These are phyloP conservation scores for Candoia aspera DNA, from an alignment of 2,113 vertebrate species.

Conservation along the genomic window DNA sequence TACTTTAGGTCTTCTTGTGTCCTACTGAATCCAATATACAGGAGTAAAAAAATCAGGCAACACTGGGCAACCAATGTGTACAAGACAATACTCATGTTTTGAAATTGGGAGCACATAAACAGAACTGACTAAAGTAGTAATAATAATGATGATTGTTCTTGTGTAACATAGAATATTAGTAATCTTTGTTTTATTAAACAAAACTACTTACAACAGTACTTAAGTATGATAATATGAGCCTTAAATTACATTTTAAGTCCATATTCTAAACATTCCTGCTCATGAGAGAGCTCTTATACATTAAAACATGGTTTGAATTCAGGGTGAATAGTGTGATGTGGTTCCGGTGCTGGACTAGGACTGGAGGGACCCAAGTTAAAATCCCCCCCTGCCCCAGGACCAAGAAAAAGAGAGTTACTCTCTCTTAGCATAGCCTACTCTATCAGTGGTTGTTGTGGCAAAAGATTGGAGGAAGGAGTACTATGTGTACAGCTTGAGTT, in stretches of 20 bases:
- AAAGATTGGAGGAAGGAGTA: not conserved
- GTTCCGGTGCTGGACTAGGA: not conserved
- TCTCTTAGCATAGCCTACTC: not conserved
- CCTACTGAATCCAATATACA: slow-evolving; percentile 36
- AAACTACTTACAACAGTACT: not conserved
- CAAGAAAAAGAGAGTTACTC: not conserved
- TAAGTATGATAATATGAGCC: not conserved
- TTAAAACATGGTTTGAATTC: not conserved
- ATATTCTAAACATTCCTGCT: slow-evolving; percentile 21
- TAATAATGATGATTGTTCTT: slow-evolving; percentile 17
- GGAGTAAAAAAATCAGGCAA: slow-evolving; percentile 31
- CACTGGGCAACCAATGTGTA: slow-evolving; percentile 19
- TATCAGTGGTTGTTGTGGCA: not conserved
- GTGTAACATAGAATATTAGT: slow-evolving; percentile 30
- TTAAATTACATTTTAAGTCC: not conserved
- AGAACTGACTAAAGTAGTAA: slow-evolving; percentile 37
- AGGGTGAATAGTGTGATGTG: not conserved
- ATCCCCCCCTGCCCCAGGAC: not conserved
- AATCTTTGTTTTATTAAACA: slow-evolving; percentile 46
- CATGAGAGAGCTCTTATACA: not conserved
- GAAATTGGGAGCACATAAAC: slow-evolving; percentile 45
- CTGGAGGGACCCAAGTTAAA: not conserved
- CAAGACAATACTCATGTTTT: slow-evolving; percentile 41
- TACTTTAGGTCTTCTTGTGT: slow-evolving; percentile 37
- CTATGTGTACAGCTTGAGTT: not conserved